Percentiles rank a stretch among this genome's conserved stretches.
phyloP scores from a whole-genome alignment of 2,113 vertebrate species.

The Chionomys nivalis region DNA sequence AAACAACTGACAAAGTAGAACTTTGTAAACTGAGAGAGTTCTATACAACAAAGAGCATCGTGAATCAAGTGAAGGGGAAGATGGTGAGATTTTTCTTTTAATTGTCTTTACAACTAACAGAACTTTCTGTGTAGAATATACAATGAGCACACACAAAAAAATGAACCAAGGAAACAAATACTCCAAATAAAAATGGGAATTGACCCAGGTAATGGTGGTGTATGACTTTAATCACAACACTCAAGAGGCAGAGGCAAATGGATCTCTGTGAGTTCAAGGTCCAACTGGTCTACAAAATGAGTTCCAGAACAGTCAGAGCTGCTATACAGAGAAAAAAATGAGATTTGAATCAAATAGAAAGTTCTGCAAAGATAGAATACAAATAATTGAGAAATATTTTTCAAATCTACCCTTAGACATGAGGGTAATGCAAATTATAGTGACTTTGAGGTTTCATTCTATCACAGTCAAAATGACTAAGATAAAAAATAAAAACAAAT shows the following conservation, averaged over 20 bases:
- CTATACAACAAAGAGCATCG: neutral
- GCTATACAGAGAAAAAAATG: neutral
- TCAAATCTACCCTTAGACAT: neutral
- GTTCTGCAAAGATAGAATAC: neutral
- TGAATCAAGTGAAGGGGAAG: neutral
- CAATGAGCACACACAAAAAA: neutral
- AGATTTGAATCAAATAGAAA: neutral
- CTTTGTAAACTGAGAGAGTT: neutral
- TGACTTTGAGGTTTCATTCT: neutral
- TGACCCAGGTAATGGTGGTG: neutral
- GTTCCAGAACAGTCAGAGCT: neutral
- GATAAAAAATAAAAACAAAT: neutral
- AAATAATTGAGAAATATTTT: neutral
- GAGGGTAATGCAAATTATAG: neutral
- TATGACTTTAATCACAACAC: no score
- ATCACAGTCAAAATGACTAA: neutral
- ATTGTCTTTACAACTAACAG: neutral
- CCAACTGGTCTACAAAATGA: neutral
- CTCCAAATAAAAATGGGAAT: neutral
- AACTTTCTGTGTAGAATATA: neutral
- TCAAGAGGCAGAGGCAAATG: neutral
- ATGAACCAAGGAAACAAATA: no score
- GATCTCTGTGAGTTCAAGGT: neutral
- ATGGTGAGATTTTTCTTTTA: neutral
- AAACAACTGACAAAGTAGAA: neutral